Base-by-base conservation (phyloP, 2,797 vertebrate genomes). In the Mastacembelus armatus region DNA sequence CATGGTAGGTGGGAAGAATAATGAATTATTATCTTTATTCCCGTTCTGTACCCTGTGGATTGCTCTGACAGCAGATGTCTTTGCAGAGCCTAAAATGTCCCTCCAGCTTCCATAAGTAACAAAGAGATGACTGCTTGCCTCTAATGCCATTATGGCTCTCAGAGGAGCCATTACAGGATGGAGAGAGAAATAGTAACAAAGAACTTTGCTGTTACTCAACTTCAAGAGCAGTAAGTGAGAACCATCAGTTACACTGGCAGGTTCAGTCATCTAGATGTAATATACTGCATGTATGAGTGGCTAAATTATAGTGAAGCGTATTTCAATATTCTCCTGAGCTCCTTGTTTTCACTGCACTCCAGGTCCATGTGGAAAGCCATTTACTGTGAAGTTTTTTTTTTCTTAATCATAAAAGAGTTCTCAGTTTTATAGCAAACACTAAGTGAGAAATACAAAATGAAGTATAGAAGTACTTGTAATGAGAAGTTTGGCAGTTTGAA, bases 171-270 rank as follows among this genome's bases (percentile, higher is more conserved):
- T 86, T 83, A 85, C 1, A 3, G 36, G 47, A 66, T 47, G 74
- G 65, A 68, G 72, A 12, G 66, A 55, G 73, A 74, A 81, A 65
- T 71, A 30, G 66, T 75, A 71, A 27, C 12, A n/a, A 32, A 73
- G 48, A 68, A 64, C 68, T 70, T 26, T 57, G 56, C 49, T 74
- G 80, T 88, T 89, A 87, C 75, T 92, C 88, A 90, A 80, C 82
- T 80, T 73, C 71, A 84, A 58, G 72, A 57, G 66, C 83, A 81
- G 69, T 79, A 78, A 88, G 79, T 64, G 70, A 83, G 56, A 50
- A 63, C 45, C 86, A 88, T 89, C 83, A 81, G 74, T 90, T 84
- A 76, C 62, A 22, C 71, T 36, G 77, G 78, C 78, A 66, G 74
- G 83, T 73, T 62, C 60, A 38, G 71, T 44, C 16, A 43, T 83